A percentile compares a stretch with the other conserved stretches of the same genome.
These are phyloP conservation scores for Pheucticus melanocephalus DNA, from an alignment of 2,113 vertebrate species.

Conservation along the genomic window DNA sequence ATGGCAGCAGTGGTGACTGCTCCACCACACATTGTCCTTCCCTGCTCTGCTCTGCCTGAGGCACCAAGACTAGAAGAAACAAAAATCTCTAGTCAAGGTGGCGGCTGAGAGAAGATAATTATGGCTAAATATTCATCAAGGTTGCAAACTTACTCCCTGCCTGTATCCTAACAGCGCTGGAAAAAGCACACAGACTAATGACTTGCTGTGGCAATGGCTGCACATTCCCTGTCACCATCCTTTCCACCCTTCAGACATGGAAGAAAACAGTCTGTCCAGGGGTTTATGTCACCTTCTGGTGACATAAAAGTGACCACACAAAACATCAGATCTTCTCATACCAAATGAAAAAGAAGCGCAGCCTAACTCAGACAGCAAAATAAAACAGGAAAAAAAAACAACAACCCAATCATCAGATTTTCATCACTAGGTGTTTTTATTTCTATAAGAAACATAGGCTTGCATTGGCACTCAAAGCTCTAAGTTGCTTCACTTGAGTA, in stretches of 20 bases:
- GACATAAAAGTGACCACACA: neutral
- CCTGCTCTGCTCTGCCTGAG: neutral
- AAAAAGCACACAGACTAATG: neutral
- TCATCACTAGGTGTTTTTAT: neutral
- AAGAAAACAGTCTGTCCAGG: neutral
- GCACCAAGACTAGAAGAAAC: neutral
- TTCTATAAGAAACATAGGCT: neutral
- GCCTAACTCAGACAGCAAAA: neutral
- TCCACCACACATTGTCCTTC: neutral
- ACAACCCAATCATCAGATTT: neutral
- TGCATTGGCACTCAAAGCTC: neutral
- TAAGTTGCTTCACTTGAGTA: neutral
- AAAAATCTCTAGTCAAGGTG: neutral
- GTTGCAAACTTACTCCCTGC: neutral
- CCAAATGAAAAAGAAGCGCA: neutral
- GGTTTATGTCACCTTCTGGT: no score
- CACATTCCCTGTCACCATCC: neutral
- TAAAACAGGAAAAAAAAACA: neutral
- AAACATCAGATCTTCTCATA: neutral
- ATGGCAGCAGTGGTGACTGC: neutral
- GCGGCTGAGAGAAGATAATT: neutral
- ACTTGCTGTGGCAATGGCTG: neutral
- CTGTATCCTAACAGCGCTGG: neutral
- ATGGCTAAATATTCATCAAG: neutral
- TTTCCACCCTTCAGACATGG: neutral